phyloP scores from a whole-genome alignment of 2,888 invertebrate species.

The Mantis religiosa region DNA sequence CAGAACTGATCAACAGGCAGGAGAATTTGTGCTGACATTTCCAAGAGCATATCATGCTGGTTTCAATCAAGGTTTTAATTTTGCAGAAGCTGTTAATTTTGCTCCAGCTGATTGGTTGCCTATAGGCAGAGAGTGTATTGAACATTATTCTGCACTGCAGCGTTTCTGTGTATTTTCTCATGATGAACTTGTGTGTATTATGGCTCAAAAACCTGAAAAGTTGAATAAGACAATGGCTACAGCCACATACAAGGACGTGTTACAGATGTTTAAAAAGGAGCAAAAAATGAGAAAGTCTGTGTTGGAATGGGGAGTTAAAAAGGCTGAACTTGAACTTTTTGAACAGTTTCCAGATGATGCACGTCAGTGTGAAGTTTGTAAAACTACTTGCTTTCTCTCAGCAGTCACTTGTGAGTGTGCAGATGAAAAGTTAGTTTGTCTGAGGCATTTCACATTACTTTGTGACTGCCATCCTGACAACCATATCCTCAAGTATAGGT shows the following conservation, averaged over 20 bases:
- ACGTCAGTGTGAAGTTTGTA: slow-evolving; percentile 89
- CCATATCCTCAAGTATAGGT: slow-evolving; percentile 76
- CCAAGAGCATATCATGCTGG: slow-evolving; percentile 99
- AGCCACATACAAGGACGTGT: slow-evolving; percentile 88
- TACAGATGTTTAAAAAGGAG: slow-evolving; percentile 83
- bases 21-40: slow-evolving; percentile 98
- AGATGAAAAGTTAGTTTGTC: slow-evolving; percentile 71
- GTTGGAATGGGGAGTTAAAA: slow-evolving; percentile 82
- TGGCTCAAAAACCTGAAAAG: slow-evolving; percentile 83
- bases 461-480: slow-evolving; percentile 73
- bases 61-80: slow-evolving; percentile 99
- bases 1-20: slow-evolving; percentile 92
- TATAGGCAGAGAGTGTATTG: slow-evolving; percentile 89
- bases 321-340: slow-evolving; percentile 87
- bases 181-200: slow-evolving; percentile 95
- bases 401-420: slow-evolving; percentile 87
- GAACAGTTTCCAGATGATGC: slow-evolving; percentile 94
- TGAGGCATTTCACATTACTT: slow-evolving; percentile 78
- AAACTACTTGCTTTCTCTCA: slow-evolving; percentile 96
- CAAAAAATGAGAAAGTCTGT: slow-evolving; percentile 69
- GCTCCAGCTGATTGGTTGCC: slow-evolving; percentile 96
- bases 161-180: slow-evolving; percentile 98
- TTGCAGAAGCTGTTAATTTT: slow-evolving; percentile 99
- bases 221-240: slow-evolving; percentile 85
- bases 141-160: slow-evolving; percentile 87